Evolutionary conservation across 2,888 invertebrate species (phyloP).

Genomic region (Blera fallax): DNA sequence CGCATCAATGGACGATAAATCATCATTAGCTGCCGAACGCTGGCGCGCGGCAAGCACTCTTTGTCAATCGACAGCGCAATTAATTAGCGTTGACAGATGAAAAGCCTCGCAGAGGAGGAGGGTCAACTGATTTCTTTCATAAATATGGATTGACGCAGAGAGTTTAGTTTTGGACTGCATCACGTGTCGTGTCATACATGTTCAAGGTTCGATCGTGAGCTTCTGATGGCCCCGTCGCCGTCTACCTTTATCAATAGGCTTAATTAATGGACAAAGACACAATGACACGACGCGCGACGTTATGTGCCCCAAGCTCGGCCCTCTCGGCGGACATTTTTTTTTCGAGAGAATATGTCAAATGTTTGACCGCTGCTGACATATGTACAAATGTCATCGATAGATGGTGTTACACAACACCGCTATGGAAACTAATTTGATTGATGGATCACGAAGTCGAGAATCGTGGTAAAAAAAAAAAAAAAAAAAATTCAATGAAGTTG

Average conservation of each 20-base stretch:
- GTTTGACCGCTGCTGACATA: slow-evolving; percentile 57
- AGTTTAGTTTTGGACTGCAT: slow-evolving; percentile 22
- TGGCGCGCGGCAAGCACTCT: slow-evolving; percentile 46
- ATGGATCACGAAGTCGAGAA: slow-evolving; percentile 60
- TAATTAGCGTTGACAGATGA: slow-evolving; percentile 71
- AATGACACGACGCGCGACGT: neutral
- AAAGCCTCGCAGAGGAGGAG: slow-evolving; percentile 34
- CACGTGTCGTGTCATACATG: slow-evolving; percentile 44
- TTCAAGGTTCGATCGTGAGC: slow-evolving; percentile 47
- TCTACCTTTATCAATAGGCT: slow-evolving; percentile 21
- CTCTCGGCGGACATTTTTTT: neutral
- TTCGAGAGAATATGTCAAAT: slow-evolving; percentile 38
- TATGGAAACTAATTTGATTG: slow-evolving; percentile 56
- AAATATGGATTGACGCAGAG: neutral
- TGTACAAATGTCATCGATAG: slow-evolving; percentile 61
- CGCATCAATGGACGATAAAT: slow-evolving; percentile 57
- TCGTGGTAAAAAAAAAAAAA: slow-evolving; percentile 54
- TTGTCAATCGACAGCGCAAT: slow-evolving; percentile 66
- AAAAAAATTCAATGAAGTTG: slow-evolving; percentile 35
- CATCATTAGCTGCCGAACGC: slow-evolving; percentile 65
- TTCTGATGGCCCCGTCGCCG: neutral
- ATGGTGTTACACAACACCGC: slow-evolving; percentile 52
- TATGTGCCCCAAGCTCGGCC: neutral
- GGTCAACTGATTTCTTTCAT: slow-evolving; percentile 48
- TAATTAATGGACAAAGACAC: slow-evolving; percentile 55